Evolutionary conservation across 2,113 vertebrate genomes (phyloP).

Genomic region (Tyto alba): DNA sequence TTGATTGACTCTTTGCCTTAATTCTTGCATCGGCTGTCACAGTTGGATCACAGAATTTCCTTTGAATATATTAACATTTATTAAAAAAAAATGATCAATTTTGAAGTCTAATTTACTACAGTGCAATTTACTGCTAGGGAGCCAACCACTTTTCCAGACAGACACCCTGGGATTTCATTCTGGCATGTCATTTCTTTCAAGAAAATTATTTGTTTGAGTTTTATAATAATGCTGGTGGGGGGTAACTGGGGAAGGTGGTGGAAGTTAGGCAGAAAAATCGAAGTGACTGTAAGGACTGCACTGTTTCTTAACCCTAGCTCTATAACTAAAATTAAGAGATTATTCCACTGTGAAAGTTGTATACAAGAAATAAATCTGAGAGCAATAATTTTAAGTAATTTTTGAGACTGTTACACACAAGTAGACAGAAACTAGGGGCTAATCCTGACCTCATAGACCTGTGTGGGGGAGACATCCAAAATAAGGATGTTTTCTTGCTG

Average conservation of each 20-base stretch:
- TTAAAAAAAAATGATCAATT: neutral
- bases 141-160: neutral
- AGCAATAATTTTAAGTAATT: neutral
- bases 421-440: neutral
- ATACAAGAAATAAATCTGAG: neutral
- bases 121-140: neutral
- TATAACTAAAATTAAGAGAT: neutral
- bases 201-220: neutral
- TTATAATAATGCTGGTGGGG: neutral
- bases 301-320: neutral
- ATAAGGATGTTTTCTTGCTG: neutral
- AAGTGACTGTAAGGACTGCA: neutral
- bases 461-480: neutral
- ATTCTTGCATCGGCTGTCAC: neutral
- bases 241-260: neutral
- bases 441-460: neutral
- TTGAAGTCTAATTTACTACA: neutral
- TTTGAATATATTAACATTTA: conserved; percentile 20
- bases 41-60: neutral
- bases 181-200: neutral
- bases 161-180: neutral
- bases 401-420: neutral
- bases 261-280: neutral
- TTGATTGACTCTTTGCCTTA: conserved; percentile 28
- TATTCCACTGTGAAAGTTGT: neutral